Conservation (phyloP, 2,888 invertebrate genomes). For the Pherbina coryleti region DNA sequence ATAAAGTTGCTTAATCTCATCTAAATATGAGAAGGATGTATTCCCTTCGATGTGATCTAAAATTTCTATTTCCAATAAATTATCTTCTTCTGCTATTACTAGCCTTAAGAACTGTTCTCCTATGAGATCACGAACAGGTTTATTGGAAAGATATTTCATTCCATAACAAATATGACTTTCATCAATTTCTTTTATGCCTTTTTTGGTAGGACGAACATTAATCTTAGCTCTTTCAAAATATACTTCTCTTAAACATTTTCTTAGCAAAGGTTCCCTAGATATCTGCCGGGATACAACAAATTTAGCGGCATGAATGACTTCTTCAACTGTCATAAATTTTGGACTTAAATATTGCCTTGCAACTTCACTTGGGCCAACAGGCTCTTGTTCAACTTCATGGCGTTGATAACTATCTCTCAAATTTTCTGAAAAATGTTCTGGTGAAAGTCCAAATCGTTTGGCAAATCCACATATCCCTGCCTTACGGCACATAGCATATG, state of each 20-base stretch:
- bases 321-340: slow-evolving; percentile 80
- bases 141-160: slow-evolving; percentile 91
- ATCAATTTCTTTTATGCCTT: slow-evolving; percentile 94
- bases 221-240: slow-evolving; percentile 91
- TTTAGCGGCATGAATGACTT: slow-evolving; percentile 89
- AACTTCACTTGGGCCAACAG: slow-evolving; percentile 84
- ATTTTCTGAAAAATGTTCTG: slow-evolving; percentile 97
- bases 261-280: slow-evolving; percentile 89
- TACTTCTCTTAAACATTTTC: slow-evolving; percentile 86
- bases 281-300: slow-evolving; percentile 96
- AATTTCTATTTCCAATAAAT: slow-evolving; percentile 79
- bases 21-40: slow-evolving; percentile 82
- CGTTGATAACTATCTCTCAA: slow-evolving; percentile 94
- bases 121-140: slow-evolving; percentile 89
- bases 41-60: slow-evolving; percentile 84
- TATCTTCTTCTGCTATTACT: slow-evolving; percentile 84
- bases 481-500: slow-evolving; percentile 88
- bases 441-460: slow-evolving; percentile 91
- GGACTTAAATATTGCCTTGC: slow-evolving; percentile 82
- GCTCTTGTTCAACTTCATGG: slow-evolving; percentile 94
- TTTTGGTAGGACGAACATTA: slow-evolving; percentile 85
- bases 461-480: slow-evolving; percentile 89
- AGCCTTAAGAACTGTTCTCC: slow-evolving; percentile 93
- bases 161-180: slow-evolving; percentile 90
- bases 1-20: slow-evolving; percentile 84